Percentiles rank a stretch among this genome's conserved stretches.
phyloP scores from a whole-genome alignment of 2,888 invertebrate species.

The Ernsta delagoae region DNA sequence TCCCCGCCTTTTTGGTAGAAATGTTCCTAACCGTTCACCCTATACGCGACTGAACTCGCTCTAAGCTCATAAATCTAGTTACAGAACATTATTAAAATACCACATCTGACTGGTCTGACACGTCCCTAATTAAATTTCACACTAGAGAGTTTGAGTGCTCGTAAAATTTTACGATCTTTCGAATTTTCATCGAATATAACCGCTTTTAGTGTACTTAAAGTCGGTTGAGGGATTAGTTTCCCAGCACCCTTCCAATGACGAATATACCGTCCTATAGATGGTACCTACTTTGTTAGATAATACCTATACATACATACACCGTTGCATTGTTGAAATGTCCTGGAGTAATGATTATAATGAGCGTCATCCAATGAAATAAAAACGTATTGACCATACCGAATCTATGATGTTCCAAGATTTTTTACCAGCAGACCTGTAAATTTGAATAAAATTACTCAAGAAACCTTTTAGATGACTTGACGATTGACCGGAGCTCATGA shows the following conservation, averaged over 20 bases:
- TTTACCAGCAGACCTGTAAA: too few relatives aligned
- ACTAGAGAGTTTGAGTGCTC: slow-evolving; percentile 62
- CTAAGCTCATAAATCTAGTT: slow-evolving; percentile 63
- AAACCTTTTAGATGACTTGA: too few relatives aligned
- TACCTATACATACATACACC: too few relatives aligned
- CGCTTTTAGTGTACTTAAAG: slow-evolving; percentile 48
- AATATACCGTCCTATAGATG: neutral
- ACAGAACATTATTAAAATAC: slow-evolving; percentile 75
- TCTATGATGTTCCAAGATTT: too few relatives aligned
- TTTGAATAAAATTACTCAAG: too few relatives aligned
- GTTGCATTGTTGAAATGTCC: too few relatives aligned
- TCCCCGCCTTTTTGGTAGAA: too few relatives aligned
- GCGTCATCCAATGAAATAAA: too few relatives aligned
- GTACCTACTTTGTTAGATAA: too few relatives aligned
- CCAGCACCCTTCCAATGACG: neutral
- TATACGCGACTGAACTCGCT: slow-evolving; percentile 41
- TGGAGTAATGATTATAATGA: too few relatives aligned
- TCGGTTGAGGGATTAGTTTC: slow-evolving; percentile 36
- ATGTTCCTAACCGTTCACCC: neutral
- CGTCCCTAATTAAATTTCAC: slow-evolving; percentile 78
- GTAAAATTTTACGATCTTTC: slow-evolving; percentile 75
- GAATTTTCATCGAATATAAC: slow-evolving; percentile 67
- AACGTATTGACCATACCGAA: too few relatives aligned
- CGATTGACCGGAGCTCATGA: too few relatives aligned
- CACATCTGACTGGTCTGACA: slow-evolving; percentile 66